Evolutionary conservation across 2,113 vertebrate species (phyloP), one percentile per base, ranked within the genome.

Genomic region (Pagrus major): DNA sequence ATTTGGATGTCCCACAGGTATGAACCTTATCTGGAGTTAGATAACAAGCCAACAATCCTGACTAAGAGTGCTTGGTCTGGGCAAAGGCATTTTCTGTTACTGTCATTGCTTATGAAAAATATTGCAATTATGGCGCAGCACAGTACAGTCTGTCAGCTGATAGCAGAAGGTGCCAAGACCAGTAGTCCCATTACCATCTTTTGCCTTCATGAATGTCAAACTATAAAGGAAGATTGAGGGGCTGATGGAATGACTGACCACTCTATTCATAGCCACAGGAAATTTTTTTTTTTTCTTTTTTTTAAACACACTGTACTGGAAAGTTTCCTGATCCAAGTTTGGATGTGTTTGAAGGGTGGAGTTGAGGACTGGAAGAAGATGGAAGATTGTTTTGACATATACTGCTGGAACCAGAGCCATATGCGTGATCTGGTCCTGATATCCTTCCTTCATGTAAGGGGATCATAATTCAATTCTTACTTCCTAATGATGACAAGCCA

Each of bases 341-440:
- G 25, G 11, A 71, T 75, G 33, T 79, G 56, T 82, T 84, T 72
- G 18, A 67, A 63, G 56, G 33, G 29, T n/a, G 49, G 6, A 56
- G 25, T 49, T 54, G 20, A 79, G 27, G n/a, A 54, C n/a, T 10
- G 14, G 18, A 44, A 64, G 51, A 56, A 35, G 67, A 76, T 12
- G 0, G 78, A 79, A 11, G 15, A n/a, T 54, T 77, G 37, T 65
- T 76, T 87, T 58, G n/a, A 72, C 55, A 59, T 46, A 68, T 29
- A 18, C 55, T 66, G 54, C 56, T 71, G 71, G 56, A 78, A 80
- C 46, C 42, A 61, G 42, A 37, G 54, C 23, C 76, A 76, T 56
- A 71, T 76, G 78, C 86, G 78, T 87, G 80, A 73, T 80, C 69
- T 79, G 80, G 49, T 73, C 56, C 41, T 49, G 4, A 88, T 71